A percentile compares a stretch with the other conserved stretches of the same genome.
Conservation (phyloP, 2,888 invertebrate genomes). For the Tillus elongatus region DNA sequence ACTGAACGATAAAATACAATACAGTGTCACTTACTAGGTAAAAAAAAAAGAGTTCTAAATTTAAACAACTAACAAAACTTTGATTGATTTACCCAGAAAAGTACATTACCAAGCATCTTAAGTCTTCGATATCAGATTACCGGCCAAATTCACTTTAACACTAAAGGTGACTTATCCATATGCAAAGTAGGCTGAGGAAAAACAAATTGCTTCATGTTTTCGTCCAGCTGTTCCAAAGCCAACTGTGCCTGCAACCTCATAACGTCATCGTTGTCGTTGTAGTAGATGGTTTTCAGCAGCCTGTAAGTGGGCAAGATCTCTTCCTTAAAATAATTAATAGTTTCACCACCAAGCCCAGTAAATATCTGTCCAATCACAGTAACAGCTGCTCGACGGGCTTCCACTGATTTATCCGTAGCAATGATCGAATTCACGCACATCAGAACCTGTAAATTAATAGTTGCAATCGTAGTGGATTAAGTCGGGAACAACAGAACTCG, state of each 20-base stretch:
- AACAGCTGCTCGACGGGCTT: conserved; percentile 71
- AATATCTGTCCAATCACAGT: conserved; percentile 66
- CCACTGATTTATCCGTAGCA: conserved; percentile 58
- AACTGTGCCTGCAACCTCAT: conserved; percentile 66
- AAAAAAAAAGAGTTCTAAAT: no score
- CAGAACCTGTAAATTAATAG: conserved; percentile 60
- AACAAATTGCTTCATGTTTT: conserved; percentile 54
- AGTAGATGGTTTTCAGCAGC: conserved; percentile 56
- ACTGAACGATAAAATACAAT: no score
- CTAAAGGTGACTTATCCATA: neutral
- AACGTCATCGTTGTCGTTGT: conserved; percentile 56
- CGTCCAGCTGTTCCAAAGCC: conserved; percentile 67
- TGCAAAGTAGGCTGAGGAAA: conserved; percentile 39
- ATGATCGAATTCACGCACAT: conserved; percentile 60
- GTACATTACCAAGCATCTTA: no score
- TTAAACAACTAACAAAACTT: no score
- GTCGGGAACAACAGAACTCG: no score
- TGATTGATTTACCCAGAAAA: no score
- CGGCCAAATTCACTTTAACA: conserved; percentile 1
- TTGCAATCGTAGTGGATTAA: no score
- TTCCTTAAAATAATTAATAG: conserved; percentile 55
- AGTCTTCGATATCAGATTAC: no score
- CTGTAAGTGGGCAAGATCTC: conserved; percentile 62
- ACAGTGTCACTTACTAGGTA: no score
- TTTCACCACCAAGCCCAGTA: conserved; percentile 63